A percentile compares a stretch with the other conserved stretches of the same genome.
Evolutionary conservation across 2,888 invertebrate species (phyloP).

Genomic region (Apoderus coryli): DNA sequence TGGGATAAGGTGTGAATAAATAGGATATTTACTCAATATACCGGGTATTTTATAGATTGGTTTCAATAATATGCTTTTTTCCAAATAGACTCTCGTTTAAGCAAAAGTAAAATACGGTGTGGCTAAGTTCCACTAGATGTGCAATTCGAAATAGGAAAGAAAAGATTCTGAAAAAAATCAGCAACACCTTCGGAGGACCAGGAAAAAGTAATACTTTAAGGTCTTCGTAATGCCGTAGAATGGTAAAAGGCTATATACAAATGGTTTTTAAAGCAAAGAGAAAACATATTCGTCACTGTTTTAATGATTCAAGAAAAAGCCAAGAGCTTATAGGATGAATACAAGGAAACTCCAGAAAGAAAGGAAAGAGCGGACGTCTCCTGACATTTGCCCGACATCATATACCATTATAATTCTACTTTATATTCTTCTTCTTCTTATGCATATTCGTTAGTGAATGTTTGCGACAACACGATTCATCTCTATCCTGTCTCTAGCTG

Average conservation of each 20-base stretch:
- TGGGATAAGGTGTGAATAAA: no score
- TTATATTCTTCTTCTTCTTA: no score
- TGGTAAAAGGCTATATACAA: conserved; percentile 6
- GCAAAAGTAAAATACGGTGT: conserved; percentile 7
- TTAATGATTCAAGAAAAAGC: conserved; percentile 4
- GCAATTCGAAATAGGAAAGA: conserved; percentile 16
- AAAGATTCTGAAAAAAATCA: conserved; percentile 11
- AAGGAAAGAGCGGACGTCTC: no score
- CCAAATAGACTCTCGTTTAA: no score
- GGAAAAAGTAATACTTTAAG: conserved; percentile 6
- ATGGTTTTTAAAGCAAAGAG: conserved; percentile 8
- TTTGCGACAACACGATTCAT: no score
- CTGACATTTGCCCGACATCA: no score
- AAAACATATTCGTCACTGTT: conserved; percentile 5
- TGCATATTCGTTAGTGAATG: no score
- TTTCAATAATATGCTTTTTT: no score
- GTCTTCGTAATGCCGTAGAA: conserved; percentile 3
- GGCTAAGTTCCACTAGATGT: conserved; percentile 4
- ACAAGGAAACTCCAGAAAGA: conserved; percentile 5
- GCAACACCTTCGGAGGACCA: conserved; percentile 9
- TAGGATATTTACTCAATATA: no score
- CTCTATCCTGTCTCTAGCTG: no score
- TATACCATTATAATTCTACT: no score
- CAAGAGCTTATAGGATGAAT: conserved; percentile 2
- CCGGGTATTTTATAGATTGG: no score